Percentiles rank a stretch among this genome's conserved stretches.
Evolutionary conservation across 2,888 invertebrate genomes (phyloP).

Genomic region (Dione juno): DNA sequence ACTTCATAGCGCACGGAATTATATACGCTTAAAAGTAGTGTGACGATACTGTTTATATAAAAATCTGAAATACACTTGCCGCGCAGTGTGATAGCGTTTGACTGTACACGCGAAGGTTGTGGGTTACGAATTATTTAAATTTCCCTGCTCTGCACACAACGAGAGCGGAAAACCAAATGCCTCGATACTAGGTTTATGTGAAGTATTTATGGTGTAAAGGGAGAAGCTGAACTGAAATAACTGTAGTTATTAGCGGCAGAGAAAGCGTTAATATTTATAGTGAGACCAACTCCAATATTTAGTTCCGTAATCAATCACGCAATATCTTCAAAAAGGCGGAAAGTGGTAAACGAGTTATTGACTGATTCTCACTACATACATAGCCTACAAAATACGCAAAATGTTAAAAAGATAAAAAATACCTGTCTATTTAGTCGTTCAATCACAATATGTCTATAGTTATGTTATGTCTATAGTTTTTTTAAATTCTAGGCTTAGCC

Average conservation of each 20-base stretch:
- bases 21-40: slow-evolving; percentile 28
- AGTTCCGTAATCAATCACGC: not conserved
- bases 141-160: too few relatives aligned
- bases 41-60: not conserved
- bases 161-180: too few relatives aligned
- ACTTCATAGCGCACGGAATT: slow-evolving; percentile 26
- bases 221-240: not conserved
- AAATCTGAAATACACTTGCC: too few relatives aligned
- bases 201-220: too few relatives aligned
- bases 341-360: slow-evolving; percentile 4
- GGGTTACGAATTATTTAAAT: not conserved
- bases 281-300: not conserved
- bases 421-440: too few relatives aligned
- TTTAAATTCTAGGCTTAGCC: too few relatives aligned
- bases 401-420: too few relatives aligned
- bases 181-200: too few relatives aligned
- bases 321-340: not conserved
- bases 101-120: too few relatives aligned
- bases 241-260: not conserved
- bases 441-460: too few relatives aligned
- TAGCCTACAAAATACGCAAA: not conserved
- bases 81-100: too few relatives aligned
- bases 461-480: too few relatives aligned
- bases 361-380: not conserved
- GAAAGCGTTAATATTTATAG: not conserved